Base-by-base conservation (phyloP, 2,888 invertebrate species). In the Heteromurus nitidus region DNA sequence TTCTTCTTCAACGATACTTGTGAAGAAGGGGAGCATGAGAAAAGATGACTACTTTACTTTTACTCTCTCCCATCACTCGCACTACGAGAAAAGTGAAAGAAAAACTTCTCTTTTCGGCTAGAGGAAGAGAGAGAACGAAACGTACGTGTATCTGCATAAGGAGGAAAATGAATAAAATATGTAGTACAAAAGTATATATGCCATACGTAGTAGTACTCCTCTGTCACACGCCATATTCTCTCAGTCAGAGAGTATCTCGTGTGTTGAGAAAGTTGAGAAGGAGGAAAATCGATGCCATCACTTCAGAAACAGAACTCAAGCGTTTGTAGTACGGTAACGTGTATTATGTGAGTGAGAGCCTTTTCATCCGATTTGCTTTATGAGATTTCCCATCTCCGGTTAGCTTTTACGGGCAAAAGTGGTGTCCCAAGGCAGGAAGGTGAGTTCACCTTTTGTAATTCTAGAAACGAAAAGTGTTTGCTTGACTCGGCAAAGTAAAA, bases 291-390 rank as follows among this genome's bases (percentile, higher is more conserved):
- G 53, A 68, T 68, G 31, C 22, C 31, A 53, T 68, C 28, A 22
- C 18, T 65, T 65, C 36, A 36, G 13, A 64, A 13, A 64, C 42
- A 42, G 36, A 60, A 53, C 22, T 30, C n/a, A n/a, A n/a, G n/a
- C n/a, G n/a, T n/a, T n/a, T n/a, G n/a, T n/a, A n/a, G n/a, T 24
- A 58, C 7, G 24, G 58, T 24, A 53, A 18, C 7, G 36, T 22
- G 22, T 50, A 47, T 47, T n/a, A n/a, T n/a, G n/a, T n/a, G n/a
- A n/a, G n/a, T n/a, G n/a, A n/a, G n/a, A 65, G 53, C 68, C n/a
- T n/a, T 68, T 50, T 68, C 68, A 53, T 53, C 68, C 53, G 64
- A 64, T 64, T 62, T 64, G n/a, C 20, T 42, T 3, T 22, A 42
- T 42, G 36, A 64, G 64, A 64, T 64, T 64, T 64, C 18, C 16